Evolutionary conservation across 2,888 invertebrate genomes (phyloP).

Genomic region (Mantis religiosa): DNA sequence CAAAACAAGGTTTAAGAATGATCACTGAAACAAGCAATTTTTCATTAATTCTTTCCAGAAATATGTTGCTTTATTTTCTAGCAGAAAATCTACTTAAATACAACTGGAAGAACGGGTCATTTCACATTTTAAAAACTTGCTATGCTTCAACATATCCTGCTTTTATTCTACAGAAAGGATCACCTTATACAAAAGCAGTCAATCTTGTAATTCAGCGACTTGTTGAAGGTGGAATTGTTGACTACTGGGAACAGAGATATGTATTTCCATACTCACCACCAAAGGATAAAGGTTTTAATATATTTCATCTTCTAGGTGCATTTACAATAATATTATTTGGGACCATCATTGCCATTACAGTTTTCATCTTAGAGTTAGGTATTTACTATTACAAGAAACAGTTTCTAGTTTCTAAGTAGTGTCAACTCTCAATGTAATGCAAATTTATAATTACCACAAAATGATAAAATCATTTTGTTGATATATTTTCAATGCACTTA

Average conservation of each 20-base stretch:
- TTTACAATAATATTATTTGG: background rate
- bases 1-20: background rate
- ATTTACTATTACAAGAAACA: background rate
- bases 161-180: too few relatives aligned
- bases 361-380: background rate
- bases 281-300: background rate
- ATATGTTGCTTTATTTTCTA: background rate
- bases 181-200: too few relatives aligned
- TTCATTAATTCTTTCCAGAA: background rate
- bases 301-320: background rate
- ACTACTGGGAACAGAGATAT: background rate
- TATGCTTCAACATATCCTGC: too few relatives aligned
- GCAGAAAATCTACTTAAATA: background rate
- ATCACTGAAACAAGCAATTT: background rate
- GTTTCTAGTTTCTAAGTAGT: background rate
- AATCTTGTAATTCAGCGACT: background rate
- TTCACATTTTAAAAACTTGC: background rate
- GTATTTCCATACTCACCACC: background rate
- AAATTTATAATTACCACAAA: too few relatives aligned
- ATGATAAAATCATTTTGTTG: too few relatives aligned
- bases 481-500: too few relatives aligned
- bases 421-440: too few relatives aligned
- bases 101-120: background rate
- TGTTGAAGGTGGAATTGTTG: background rate
- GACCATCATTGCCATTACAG: background rate